Conservation (phyloP, 2,797 vertebrate species). For the Avahi laniger region DNA sequence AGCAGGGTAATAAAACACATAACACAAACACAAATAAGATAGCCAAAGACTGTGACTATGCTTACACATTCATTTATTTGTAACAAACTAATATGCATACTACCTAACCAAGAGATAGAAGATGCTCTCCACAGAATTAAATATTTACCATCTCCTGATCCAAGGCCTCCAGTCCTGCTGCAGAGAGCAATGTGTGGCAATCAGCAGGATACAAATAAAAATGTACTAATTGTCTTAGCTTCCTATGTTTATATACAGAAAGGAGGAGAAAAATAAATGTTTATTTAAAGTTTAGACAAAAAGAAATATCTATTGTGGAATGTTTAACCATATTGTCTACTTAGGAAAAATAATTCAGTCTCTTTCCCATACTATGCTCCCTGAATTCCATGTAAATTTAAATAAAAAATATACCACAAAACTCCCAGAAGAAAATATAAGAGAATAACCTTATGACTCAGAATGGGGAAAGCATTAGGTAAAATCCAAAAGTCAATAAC, state of each 20-base stretch:
- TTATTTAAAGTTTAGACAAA: constrained; percentile 33
- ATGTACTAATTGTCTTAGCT: neutral
- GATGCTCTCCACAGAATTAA: neutral
- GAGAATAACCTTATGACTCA: neutral
- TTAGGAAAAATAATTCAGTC: neutral
- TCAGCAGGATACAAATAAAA: neutral
- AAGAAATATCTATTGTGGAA: constrained; percentile 32
- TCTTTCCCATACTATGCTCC: neutral
- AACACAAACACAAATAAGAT: neutral
- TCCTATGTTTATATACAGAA: constrained; percentile 14
- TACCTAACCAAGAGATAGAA: neutral
- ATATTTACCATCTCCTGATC: neutral
- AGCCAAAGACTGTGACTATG: neutral
- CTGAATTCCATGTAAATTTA: constrained; percentile 11
- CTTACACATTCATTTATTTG: neutral
- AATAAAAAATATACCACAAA: constrained; percentile 32
- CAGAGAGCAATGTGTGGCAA: neutral
- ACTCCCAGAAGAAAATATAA: neutral
- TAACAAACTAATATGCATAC: neutral
- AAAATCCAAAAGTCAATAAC: neutral
- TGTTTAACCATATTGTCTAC: neutral
- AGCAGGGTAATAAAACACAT: constrained; percentile 1
- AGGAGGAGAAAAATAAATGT: neutral
- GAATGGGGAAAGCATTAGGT: neutral
- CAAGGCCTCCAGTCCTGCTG: neutral